Evolutionary conservation across 2,888 invertebrate genomes (phyloP).

Genomic region (Drosophila pseudotalamancana): DNA sequence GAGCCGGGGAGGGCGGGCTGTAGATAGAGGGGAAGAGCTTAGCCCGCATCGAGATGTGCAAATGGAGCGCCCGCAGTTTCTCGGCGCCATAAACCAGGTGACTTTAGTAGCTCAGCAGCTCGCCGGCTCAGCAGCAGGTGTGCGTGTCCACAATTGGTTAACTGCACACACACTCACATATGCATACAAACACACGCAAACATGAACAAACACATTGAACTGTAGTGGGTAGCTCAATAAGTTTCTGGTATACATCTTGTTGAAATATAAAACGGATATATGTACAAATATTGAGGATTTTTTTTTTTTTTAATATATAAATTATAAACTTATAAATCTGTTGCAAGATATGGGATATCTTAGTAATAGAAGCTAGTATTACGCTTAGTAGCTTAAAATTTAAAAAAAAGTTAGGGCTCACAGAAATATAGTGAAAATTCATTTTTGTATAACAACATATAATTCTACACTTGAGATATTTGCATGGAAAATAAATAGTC

Average conservation of each 20-base stretch:
- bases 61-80: constrained; percentile 73
- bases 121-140: constrained; percentile 42
- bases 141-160: constrained; percentile 33
- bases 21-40: constrained; percentile 20
- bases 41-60: constrained; percentile 67
- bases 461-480: too few species aligned
- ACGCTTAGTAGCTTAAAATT: too few species aligned
- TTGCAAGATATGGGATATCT: too few species aligned
- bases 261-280: too few species aligned
- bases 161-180: neutral
- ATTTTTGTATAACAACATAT: too few species aligned
- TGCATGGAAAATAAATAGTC: too few species aligned
- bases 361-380: too few species aligned
- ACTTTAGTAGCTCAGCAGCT: constrained; percentile 68
- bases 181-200: neutral
- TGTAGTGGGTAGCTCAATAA: neutral
- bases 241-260: neutral
- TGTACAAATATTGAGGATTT: too few species aligned
- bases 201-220: neutral
- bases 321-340: too few species aligned
- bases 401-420: too few species aligned
- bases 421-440: too few species aligned
- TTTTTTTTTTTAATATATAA: too few species aligned
- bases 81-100: constrained; percentile 69
- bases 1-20: neutral